Evolutionary conservation across 2,888 invertebrate genomes (phyloP).

Genomic region (Pachydiplax longipennis): DNA sequence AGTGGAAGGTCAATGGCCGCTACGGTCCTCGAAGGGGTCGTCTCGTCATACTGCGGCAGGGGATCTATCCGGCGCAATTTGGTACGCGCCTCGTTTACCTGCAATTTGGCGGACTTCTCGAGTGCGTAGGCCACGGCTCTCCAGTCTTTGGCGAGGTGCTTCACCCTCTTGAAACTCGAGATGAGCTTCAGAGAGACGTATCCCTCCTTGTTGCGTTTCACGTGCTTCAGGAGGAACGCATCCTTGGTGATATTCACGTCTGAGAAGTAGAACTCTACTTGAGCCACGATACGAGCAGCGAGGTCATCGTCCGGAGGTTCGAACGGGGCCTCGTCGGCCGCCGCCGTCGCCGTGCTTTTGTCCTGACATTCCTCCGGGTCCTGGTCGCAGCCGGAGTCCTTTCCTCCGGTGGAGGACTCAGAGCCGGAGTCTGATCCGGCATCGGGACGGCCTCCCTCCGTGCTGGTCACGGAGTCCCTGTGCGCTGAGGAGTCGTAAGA

Average conservation of each 20-base stretch:
- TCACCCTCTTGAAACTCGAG: conserved; percentile 93
- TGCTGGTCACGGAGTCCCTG: conserved; percentile 50
- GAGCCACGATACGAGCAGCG: conserved; percentile 79
- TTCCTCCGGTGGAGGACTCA: conserved; percentile 50
- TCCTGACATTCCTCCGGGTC: conserved; percentile 42
- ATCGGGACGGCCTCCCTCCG: conserved; percentile 65
- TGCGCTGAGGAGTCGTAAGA: conserved; percentile 63
- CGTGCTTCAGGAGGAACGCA: conserved; percentile 93
- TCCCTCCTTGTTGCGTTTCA: conserved; percentile 93
- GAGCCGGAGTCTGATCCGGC: conserved; percentile 62
- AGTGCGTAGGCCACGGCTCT: conserved; percentile 88
- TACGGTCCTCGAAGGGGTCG: conserved; percentile 89
- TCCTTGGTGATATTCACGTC: conserved; percentile 95
- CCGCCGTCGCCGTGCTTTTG: conserved; percentile 44
- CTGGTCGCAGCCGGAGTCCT: conserved; percentile 47
- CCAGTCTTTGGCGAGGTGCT: conserved; percentile 94
- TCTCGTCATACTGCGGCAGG: conserved; percentile 89
- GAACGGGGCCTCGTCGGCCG: conserved; percentile 65
- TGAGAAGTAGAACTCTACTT: conserved; percentile 95
- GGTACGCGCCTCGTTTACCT: conserved; percentile 90
- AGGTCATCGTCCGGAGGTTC: conserved; percentile 76
- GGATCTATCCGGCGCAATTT: conserved; percentile 87
- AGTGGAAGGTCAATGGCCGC: conserved; percentile 86
- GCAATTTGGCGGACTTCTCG: conserved; percentile 75
- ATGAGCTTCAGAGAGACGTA: conserved; percentile 94